phyloP scores from a whole-genome alignment of 2,888 invertebrate genomes.

The Dilophus febrilis region DNA sequence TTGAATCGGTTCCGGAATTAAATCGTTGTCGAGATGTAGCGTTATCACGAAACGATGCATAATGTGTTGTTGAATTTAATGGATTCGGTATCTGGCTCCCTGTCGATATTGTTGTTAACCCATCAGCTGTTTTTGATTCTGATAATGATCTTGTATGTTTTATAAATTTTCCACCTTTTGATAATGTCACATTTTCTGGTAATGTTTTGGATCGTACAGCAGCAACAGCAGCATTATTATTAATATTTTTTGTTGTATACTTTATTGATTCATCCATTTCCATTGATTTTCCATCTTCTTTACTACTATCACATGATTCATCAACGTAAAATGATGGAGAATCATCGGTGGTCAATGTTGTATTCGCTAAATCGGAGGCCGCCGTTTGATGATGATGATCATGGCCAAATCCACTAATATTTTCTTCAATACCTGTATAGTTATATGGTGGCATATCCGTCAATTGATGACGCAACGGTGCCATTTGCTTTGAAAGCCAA shows the following conservation, averaged over 20 bases:
- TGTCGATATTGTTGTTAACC: conserved; percentile 20
- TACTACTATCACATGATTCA: conserved; percentile 18
- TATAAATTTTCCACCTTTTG: conserved; percentile 24
- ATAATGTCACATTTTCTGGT: conserved; percentile 29
- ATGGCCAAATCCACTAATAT: conserved; percentile 26
- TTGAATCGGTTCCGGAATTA: conserved; percentile 53
- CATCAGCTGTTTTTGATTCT: conserved; percentile 52
- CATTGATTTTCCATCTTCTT: conserved; percentile 12
- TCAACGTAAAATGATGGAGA: conserved; percentile 23
- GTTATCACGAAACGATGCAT: conserved; percentile 15
- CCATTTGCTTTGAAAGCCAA: conserved; percentile 31
- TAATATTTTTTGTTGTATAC: conserved; percentile 9
- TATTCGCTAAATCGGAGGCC: conserved; percentile 11
- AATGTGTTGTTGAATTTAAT: conserved; percentile 7
- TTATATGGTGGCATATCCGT: conserved; percentile 29
- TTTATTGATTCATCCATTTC: conserved; percentile 13
- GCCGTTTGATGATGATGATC: not conserved
- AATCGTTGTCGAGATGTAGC: conserved; percentile 35
- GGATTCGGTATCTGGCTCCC: conserved; percentile 9
- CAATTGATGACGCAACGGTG: conserved; percentile 30
- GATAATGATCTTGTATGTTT: conserved; percentile 47
- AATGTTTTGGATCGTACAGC: conserved; percentile 32
- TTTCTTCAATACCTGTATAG: conserved; percentile 26
- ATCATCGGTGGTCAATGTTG: conserved; percentile 23
- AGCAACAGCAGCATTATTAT: conserved; percentile 1